Evolutionary conservation across 2,797 vertebrate species (phyloP).

Genomic region (Sandelia bainsii): DNA sequence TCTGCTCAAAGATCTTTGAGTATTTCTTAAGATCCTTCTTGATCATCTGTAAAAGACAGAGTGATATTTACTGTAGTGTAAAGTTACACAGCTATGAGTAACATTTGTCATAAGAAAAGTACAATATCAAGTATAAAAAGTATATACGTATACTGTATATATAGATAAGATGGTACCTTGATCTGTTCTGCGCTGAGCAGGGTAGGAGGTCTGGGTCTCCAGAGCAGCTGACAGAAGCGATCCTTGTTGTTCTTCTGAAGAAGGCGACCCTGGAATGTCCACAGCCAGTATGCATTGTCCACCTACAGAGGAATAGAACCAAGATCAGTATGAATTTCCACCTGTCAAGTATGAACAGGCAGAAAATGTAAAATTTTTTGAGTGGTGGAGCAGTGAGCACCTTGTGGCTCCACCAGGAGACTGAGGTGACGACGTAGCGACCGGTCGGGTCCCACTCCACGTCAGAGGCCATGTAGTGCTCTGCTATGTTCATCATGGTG

Average conservation of each 20-base stretch:
- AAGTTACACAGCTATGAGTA: not conserved
- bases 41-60: slow-evolving; percentile 87
- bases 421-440: slow-evolving; percentile 95
- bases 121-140: not conserved
- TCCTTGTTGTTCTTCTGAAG: slow-evolving; percentile 99
- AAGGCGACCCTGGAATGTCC: slow-evolving; percentile 98
- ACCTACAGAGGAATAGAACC: slow-evolving; percentile 80
- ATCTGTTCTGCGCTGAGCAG: slow-evolving; percentile 91
- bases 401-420: slow-evolving; percentile 99
- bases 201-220: slow-evolving; percentile 93
- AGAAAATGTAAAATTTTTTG: not conserved
- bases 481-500: slow-evolving; percentile 98
- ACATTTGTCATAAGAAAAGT: not conserved
- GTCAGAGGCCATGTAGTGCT: slow-evolving; percentile 98
- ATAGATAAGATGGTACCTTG: slow-evolving; percentile 81
- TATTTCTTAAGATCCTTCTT: slow-evolving; percentile 99
- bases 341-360: accelerated
- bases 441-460: slow-evolving; percentile 99
- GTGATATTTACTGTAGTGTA: not conserved
- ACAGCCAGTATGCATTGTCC: slow-evolving; percentile 99
- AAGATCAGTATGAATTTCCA: not conserved
- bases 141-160: not conserved
- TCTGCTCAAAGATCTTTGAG: slow-evolving; percentile 99
- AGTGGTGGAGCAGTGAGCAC: slow-evolving; percentile 65
- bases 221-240: slow-evolving; percentile 97